A percentile compares a stretch with the other conserved stretches of the same genome.
These are phyloP conservation scores for Diglossa brunneiventris DNA, from an alignment of 2,113 vertebrate species.

Conservation along the genomic window DNA sequence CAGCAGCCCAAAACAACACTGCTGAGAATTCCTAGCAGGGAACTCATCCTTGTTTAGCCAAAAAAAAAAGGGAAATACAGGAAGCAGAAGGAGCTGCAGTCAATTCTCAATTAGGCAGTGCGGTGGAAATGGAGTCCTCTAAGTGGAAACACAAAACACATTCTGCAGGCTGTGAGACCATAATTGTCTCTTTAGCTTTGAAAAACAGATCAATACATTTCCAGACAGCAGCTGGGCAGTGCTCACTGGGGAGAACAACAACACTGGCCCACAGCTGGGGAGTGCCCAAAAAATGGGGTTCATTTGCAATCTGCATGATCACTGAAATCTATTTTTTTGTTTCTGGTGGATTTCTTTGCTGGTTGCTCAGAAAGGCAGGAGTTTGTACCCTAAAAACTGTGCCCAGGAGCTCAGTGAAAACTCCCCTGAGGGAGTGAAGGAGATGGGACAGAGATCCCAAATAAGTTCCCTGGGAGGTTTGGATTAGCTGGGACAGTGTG, in stretches of 20 bases:
- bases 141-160: neutral
- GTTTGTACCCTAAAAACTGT: neutral
- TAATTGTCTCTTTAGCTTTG: neutral
- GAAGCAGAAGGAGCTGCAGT: neutral
- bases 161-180: neutral
- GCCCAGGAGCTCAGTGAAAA: neutral
- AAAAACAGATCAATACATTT: neutral
- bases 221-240: neutral
- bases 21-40: neutral
- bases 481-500: neutral
- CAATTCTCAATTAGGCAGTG: neutral
- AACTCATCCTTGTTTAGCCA: neutral
- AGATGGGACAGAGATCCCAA: neutral
- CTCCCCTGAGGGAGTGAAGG: neutral
- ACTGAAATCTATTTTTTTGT: accelerated
- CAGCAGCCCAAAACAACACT: neutral
- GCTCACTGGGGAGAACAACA: neutral
- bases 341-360: neutral
- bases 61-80: neutral
- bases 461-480: accelerated
- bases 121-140: neutral
- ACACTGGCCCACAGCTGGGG: neutral
- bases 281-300: neutral
- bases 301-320: neutral
- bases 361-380: neutral